Percentiles rank a stretch among this genome's conserved stretches.
Conservation (phyloP, 2,113 vertebrate species). For the Anguilla japonica region DNA sequence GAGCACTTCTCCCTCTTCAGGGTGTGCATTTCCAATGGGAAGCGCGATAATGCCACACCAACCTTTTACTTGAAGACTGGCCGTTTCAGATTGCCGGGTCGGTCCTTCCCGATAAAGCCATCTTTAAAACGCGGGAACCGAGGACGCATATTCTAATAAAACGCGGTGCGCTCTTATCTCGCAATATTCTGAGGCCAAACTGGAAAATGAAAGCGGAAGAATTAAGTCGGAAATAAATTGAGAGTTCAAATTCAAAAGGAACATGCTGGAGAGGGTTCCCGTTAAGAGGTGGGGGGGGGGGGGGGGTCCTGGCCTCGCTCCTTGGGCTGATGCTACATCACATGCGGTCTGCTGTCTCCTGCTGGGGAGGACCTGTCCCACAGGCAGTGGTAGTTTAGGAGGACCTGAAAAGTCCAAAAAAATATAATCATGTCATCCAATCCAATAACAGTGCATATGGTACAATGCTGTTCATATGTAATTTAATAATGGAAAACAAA, state of each 20-base stretch:
- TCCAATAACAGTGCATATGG: not conserved
- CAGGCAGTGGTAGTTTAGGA: not conserved
- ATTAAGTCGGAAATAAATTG: constrained; percentile 11
- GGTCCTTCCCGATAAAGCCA: not conserved
- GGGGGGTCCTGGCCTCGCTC: not conserved
- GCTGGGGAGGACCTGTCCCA: not conserved
- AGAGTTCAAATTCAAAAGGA: not conserved
- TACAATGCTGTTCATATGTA: not conserved
- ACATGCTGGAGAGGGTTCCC: not conserved
- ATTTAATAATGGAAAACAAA: not conserved
- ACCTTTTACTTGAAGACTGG: constrained; percentile 6
- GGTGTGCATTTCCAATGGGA: constrained; percentile 9
- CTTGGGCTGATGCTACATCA: not conserved
- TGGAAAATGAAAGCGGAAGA: not conserved
- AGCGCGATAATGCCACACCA: not conserved
- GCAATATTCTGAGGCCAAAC: not conserved
- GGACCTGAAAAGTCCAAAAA: not conserved
- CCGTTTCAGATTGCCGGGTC: not conserved
- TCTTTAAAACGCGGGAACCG: not conserved
- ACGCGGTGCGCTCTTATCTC: not conserved
- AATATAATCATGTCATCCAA: not conserved
- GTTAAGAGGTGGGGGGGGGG: not conserved
- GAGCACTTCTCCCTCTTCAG: constrained; percentile 23
- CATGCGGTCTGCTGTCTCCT: not conserved
- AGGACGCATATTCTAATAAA: not conserved